phyloP scores from a whole-genome alignment of 1,140 invertebrate genomes.

The Bathynomus jamesi region DNA sequence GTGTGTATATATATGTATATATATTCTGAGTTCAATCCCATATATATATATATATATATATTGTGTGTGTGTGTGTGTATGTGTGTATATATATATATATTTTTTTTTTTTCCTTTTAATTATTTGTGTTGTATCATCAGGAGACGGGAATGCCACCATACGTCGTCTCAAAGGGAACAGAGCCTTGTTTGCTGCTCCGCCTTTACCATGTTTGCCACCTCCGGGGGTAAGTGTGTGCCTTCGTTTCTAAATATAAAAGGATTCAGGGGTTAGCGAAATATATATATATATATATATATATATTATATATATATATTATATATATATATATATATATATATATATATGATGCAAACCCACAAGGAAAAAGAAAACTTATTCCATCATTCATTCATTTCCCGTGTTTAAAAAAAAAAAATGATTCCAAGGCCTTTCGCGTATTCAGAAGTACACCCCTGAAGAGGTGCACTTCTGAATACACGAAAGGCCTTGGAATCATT shows the following conservation, averaged over 20 bases:
- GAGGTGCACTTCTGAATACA: no score
- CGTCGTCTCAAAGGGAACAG: not conserved
- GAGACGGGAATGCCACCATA: slow-evolving; percentile 3
- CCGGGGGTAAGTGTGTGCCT: slow-evolving; percentile 4
- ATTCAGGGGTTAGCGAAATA: not conserved
- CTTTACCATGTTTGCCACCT: slow-evolving; percentile 8
- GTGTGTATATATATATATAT: not conserved
- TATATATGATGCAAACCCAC: no score
- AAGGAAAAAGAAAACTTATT: no score
- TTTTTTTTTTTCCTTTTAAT: not conserved
- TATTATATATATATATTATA: not conserved
- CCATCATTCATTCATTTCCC: no score
- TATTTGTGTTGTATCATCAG: no score
- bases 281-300: not conserved
- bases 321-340: not conserved
- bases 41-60: not conserved
- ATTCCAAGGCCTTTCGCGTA: no score
- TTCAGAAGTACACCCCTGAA: no score
- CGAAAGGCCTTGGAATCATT: no score
- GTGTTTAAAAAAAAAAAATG: no score
- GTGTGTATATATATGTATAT: not conserved
- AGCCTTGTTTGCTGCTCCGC: not conserved
- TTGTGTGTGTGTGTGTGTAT: not conserved
- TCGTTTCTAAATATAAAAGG: not conserved
- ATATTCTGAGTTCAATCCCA: not conserved